These are phyloP conservation scores for Eutrigla gurnardus DNA, from an alignment of 2,797 vertebrate species.

Conservation along the genomic window DNA sequence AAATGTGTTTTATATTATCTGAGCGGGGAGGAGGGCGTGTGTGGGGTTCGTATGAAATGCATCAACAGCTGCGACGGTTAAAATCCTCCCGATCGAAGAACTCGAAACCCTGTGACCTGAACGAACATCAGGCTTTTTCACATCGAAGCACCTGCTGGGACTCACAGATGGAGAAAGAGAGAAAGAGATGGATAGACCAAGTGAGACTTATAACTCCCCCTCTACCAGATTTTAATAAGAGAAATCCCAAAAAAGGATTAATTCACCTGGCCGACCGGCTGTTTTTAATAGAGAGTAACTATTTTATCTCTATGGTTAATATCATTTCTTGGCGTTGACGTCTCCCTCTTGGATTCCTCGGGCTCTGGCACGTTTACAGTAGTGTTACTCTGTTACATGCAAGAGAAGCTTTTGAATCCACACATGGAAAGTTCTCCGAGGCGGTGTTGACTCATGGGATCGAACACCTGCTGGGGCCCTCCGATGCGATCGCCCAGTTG, in stretches of 20 bases:
- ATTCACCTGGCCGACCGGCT: constrained; percentile 70
- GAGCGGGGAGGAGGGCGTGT: constrained; percentile 30
- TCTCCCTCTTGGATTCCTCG: constrained; percentile 61
- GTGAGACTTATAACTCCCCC: constrained; percentile 69
- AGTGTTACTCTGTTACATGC: constrained; percentile 72
- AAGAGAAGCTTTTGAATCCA: constrained; percentile 58
- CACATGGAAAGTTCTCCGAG: constrained; percentile 71
- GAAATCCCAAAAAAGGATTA: constrained; percentile 59
- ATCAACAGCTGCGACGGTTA: constrained; percentile 47
- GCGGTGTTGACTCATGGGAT: constrained; percentile 63
- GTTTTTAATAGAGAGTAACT: constrained; percentile 74
- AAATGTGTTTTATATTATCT: constrained; percentile 77
- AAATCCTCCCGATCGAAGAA: constrained; percentile 45
- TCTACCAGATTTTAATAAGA: constrained; percentile 73
- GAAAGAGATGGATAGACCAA: constrained; percentile 62
- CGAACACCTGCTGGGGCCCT: constrained; percentile 70
- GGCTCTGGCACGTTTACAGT: constrained; percentile 66
- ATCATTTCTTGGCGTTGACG: constrained; percentile 63
- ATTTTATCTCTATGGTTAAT: constrained; percentile 78
- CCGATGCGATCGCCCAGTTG: constrained; percentile 31
- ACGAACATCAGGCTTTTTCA: constrained; percentile 40
- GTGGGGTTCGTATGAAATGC: constrained; percentile 43
- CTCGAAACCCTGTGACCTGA: constrained; percentile 64
- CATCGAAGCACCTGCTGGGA: constrained; percentile 66
- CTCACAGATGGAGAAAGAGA: constrained; percentile 61